A percentile compares a stretch with the other conserved stretches of the same genome.
phyloP scores from a whole-genome alignment of 2,888 invertebrate genomes.

The Amphipyra tragopoginis region DNA sequence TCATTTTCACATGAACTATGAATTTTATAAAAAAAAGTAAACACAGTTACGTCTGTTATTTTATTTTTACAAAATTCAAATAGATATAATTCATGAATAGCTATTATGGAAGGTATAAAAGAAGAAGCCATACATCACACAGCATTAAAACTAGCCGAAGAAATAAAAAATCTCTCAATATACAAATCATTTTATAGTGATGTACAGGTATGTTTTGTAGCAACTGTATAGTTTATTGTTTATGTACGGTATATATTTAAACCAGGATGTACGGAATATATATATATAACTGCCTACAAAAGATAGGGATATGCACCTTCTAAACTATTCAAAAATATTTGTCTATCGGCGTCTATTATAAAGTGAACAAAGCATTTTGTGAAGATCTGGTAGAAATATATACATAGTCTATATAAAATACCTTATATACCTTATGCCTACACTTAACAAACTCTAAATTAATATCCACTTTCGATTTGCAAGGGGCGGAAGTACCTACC shows the following conservation, averaged over 20 bases:
- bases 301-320: no score
- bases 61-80: constrained; percentile 76
- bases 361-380: no score
- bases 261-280: no score
- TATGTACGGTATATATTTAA: no score
- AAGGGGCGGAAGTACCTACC: constrained; percentile 1
- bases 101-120: constrained; percentile 86
- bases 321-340: background rate
- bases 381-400: no score
- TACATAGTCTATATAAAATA: no score
- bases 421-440: background rate
- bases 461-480: background rate
- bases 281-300: no score
- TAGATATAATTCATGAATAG: constrained; percentile 62
- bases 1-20: constrained; percentile 70
- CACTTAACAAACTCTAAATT: background rate
- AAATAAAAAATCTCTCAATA: constrained; percentile 93
- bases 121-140: constrained; percentile 93
- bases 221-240: background rate
- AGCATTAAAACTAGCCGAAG: constrained; percentile 94
- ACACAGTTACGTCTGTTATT: constrained; percentile 74
- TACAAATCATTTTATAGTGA: constrained; percentile 94
- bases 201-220: constrained; percentile 91
- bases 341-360: no score
- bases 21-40: constrained; percentile 80